Evolutionary conservation across 2,888 invertebrate genomes (phyloP).

Genomic region (Cryptophagus acutangulus): DNA sequence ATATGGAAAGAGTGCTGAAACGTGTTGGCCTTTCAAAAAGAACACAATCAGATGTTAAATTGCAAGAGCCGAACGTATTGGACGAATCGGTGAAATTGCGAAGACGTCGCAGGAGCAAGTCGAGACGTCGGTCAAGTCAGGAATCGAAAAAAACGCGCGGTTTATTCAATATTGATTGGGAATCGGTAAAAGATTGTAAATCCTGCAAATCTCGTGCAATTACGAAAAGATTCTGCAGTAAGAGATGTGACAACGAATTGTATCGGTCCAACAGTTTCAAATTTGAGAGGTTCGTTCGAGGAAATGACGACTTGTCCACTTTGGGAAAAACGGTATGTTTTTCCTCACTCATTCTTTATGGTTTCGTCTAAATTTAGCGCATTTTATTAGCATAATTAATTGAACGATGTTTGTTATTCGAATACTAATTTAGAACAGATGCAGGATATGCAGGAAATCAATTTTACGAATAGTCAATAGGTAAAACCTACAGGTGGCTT

Average conservation of each 20-base stretch:
- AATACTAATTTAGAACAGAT: no score
- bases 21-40: constrained; percentile 46
- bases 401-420: no score
- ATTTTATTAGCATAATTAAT: no score
- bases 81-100: constrained; percentile 34
- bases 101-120: constrained; percentile 40
- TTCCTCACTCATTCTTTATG: no score
- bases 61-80: constrained; percentile 25
- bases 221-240: constrained; percentile 70
- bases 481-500: no score
- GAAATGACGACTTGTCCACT: constrained; percentile 53
- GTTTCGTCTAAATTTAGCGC: no score
- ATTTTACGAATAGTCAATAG: no score
- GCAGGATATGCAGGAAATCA: no score
- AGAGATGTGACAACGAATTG: constrained; percentile 75
- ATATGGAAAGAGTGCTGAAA: constrained; percentile 48
- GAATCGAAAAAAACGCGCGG: constrained; percentile 42
- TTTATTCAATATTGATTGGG: constrained; percentile 52
- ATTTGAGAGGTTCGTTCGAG: constrained; percentile 76
- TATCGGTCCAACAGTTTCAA: constrained; percentile 85
- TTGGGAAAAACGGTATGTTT: constrained; percentile 66
- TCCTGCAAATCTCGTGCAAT: constrained; percentile 55
- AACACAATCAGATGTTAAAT: constrained; percentile 35
- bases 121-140: constrained; percentile 36
- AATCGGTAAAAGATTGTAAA: constrained; percentile 53